A percentile compares a stretch with the other conserved stretches of the same genome.
Evolutionary conservation across 2,888 invertebrate species (phyloP).

Genomic region (Xanthorhoe designata): DNA sequence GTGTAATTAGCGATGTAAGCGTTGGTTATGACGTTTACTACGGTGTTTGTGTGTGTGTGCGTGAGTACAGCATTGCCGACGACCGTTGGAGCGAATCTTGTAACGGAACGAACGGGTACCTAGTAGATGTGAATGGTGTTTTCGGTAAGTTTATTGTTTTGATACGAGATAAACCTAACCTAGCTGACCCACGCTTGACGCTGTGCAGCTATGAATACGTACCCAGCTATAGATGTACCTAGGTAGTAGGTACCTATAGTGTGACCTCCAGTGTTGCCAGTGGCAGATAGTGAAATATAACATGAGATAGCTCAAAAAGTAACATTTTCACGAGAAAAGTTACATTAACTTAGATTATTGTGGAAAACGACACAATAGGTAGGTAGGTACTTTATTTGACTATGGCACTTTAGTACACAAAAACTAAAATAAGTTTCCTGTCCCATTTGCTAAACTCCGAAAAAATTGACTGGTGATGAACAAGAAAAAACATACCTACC

Average conservation of each 20-base stretch:
- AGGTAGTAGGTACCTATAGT: conserved; percentile 20
- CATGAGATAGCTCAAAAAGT: no score
- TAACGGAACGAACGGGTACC: conserved; percentile 77
- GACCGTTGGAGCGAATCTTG: conserved; percentile 81
- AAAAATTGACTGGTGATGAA: no score
- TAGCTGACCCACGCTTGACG: conserved; percentile 64
- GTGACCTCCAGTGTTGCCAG: no score
- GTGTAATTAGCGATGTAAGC: conserved; percentile 79
- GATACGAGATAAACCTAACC: conserved; percentile 62
- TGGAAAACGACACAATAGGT: no score
- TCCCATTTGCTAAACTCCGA: no score
- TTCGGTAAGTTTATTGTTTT: conserved; percentile 70
- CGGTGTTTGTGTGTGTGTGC: conserved; percentile 70
- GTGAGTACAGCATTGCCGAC: conserved; percentile 80
- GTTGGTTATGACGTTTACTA: conserved; percentile 83
- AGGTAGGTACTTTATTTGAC: no score
- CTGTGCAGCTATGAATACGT: conserved; percentile 45
- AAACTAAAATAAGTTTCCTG: no score
- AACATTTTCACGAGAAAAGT: no score
- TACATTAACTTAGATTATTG: no score
- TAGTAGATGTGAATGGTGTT: conserved; percentile 68
- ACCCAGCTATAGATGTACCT: conserved; percentile 43
- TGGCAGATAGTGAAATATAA: no score
- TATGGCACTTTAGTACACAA: no score
- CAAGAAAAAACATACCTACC: no score